phyloP scores from a whole-genome alignment of 23 tunicate genomes.

The Diplosoma virens region DNA sequence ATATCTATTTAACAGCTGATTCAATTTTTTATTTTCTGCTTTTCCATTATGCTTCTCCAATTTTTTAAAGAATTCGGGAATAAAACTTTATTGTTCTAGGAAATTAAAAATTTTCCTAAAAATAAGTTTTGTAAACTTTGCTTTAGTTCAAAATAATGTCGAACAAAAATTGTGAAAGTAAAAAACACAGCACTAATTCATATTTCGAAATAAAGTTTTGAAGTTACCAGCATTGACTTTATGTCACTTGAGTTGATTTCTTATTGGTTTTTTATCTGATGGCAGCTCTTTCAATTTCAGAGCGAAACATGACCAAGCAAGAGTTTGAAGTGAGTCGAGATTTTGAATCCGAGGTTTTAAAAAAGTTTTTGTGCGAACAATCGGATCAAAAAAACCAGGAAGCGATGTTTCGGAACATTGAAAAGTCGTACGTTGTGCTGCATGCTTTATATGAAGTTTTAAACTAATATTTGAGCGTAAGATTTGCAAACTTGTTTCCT shows the following conservation, averaged over 20 bases:
- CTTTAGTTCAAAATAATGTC: no score
- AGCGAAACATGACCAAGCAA: not conserved
- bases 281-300: not conserved
- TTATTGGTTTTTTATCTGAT: not conserved
- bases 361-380: not conserved
- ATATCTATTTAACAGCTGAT: no score
- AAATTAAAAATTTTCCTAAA: no score
- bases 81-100: no score
- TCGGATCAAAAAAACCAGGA: not conserved
- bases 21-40: not conserved
- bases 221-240: not conserved
- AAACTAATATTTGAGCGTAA: no score
- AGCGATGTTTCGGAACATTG: not conserved
- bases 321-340: constrained; percentile 6
- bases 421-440: no score
- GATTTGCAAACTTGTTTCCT: no score
- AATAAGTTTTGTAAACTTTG: no score
- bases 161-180: no score
- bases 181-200: not conserved
- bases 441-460: no score
- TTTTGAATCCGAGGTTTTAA: constrained; percentile 12
- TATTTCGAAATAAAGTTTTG: no score
- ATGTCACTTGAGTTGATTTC: not conserved
- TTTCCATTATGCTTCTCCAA: not conserved
- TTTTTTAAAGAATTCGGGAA: not conserved